Evolutionary conservation across 2,113 vertebrate genomes (phyloP).

Genomic region (Copsychus sechellarum): DNA sequence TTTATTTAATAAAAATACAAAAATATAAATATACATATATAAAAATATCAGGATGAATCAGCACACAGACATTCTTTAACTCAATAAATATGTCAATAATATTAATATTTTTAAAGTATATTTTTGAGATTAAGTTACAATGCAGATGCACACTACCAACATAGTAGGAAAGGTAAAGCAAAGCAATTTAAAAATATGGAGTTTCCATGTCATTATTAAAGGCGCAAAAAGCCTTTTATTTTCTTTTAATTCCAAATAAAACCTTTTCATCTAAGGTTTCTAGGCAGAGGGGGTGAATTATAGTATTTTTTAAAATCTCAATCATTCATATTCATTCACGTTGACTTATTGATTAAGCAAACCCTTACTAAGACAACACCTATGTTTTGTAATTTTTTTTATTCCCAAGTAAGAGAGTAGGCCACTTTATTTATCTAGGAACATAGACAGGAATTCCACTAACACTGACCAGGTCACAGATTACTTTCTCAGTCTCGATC

Average conservation of each 20-base stretch:
- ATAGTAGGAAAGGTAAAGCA: conserved; percentile 67
- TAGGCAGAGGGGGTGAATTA: conserved; percentile 64
- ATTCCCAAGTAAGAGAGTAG: conserved; percentile 54
- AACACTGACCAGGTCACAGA: not conserved
- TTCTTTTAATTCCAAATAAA: conserved; percentile 42
- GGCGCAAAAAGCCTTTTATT: conserved; percentile 80
- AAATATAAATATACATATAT: conserved; percentile 85
- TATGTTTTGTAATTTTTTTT: conserved; percentile 50
- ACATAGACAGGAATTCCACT: conserved; percentile 51
- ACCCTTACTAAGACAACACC: conserved; percentile 76
- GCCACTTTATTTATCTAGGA: conserved; percentile 63
- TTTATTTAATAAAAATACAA: conserved; percentile 86
- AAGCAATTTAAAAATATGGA: conserved; percentile 64
- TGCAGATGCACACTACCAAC: conserved; percentile 28
- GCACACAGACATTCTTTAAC: conserved; percentile 76
- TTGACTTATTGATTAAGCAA: conserved; percentile 71
- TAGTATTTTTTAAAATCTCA: not conserved
- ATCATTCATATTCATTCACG: conserved; percentile 64
- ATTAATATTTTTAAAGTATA: conserved; percentile 61
- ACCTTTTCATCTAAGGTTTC: conserved; percentile 43
- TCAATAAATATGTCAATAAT: conserved; percentile 78
- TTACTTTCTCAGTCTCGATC: conserved; percentile 73
- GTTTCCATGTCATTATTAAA: conserved; percentile 54
- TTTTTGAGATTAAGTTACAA: conserved; percentile 66
- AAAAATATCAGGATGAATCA: conserved; percentile 79